Evolutionary conservation across 2,888 invertebrate species (phyloP).

Genomic region (Chromoteleia sp.): DNA sequence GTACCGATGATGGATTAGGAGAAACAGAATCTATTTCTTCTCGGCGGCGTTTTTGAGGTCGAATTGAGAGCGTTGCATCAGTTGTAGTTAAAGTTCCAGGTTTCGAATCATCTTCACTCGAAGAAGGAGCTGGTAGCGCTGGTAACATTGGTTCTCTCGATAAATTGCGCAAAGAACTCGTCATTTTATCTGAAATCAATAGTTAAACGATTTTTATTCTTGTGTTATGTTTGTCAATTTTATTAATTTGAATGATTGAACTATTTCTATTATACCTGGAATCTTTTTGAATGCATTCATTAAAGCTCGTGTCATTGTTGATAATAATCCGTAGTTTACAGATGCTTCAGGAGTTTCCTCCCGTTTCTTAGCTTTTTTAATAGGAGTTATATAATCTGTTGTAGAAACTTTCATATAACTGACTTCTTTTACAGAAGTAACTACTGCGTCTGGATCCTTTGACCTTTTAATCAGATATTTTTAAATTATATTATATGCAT

Average conservation of each 20-base stretch:
- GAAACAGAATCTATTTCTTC: conserved; percentile 28
- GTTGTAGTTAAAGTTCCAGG: not conserved
- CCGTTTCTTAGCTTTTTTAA: conserved; percentile 12
- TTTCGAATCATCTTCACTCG: not conserved
- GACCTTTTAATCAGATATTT: not conserved
- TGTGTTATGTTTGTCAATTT: not conserved
- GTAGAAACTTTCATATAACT: conserved; percentile 73
- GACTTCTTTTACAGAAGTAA: conserved; percentile 69
- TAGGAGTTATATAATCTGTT: conserved; percentile 67
- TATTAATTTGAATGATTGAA: too few species aligned
- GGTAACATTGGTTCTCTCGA: conserved; percentile 15
- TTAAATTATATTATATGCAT: not conserved
- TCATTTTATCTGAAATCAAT: conserved; percentile 40
- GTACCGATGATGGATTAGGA: conserved; percentile 2
- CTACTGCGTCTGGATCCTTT: conserved; percentile 18
- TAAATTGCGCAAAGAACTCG: conserved; percentile 32
- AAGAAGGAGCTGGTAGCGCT: conserved; percentile 14
- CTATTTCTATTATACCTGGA: conserved; percentile 73
- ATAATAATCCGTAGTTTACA: conserved; percentile 76
- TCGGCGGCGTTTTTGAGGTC: conserved; percentile 44
- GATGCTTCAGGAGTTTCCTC: conserved; percentile 28
- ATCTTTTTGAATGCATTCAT: conserved; percentile 78
- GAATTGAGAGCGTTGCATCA: not conserved
- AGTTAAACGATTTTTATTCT: not conserved
- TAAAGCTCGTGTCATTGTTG: conserved; percentile 78